Evolutionary conservation across 2,113 vertebrate genomes (phyloP).

Genomic region (Onychostruthus taczanowskii): DNA sequence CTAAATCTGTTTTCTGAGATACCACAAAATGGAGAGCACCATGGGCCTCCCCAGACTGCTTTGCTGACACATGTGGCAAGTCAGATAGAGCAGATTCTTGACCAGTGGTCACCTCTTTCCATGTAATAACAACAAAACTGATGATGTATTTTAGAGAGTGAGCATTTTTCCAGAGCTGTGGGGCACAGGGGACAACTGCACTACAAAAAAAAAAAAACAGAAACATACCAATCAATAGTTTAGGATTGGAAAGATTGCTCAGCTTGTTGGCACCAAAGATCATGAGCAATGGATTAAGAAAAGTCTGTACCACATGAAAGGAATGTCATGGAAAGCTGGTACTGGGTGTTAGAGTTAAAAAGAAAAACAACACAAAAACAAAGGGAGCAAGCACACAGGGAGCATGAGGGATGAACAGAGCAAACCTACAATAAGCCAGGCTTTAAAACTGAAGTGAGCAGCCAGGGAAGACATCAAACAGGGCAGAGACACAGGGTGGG

Average conservation of each 20-base stretch:
- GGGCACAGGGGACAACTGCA: rapidly evolving
- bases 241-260: background rate
- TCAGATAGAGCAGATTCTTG: background rate
- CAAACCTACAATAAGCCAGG: background rate
- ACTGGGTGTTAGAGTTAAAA: background rate
- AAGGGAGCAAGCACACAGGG: background rate
- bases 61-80: background rate
- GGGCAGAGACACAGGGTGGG: slow-evolving; percentile 9
- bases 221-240: background rate
- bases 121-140: background rate
- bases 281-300: background rate
- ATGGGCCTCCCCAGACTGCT: background rate
- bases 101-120: background rate
- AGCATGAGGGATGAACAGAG: background rate
- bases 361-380: background rate
- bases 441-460: slow-evolving; percentile 2
- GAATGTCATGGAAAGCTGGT: background rate
- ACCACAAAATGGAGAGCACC: background rate
- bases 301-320: background rate
- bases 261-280: background rate
- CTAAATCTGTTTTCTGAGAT: background rate
- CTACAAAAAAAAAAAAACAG: background rate
- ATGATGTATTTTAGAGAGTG: background rate
- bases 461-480: slow-evolving; percentile 20
- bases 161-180: background rate